Percentiles rank a stretch among this genome's conserved stretches.
These are phyloP conservation scores for Clarias batrachus DNA, from an alignment of 2,113 vertebrate species.

Conservation along the genomic window DNA sequence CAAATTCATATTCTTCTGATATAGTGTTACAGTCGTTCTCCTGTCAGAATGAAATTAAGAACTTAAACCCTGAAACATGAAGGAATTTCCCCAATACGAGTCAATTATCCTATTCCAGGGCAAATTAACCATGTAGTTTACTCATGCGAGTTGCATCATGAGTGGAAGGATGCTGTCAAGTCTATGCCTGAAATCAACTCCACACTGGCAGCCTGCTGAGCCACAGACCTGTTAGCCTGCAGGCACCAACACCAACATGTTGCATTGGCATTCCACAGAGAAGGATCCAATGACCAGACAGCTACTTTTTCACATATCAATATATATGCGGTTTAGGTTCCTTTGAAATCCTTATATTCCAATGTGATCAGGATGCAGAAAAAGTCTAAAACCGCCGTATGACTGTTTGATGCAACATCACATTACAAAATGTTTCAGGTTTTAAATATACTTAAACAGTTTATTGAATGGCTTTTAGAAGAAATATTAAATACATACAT, in stretches of 20 bases:
- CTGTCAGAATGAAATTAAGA: background rate
- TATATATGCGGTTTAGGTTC: background rate
- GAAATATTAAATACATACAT: background rate
- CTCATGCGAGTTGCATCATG: background rate
- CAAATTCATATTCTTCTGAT: background rate
- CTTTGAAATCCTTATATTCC: no score
- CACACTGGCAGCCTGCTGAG: conserved; percentile 45
- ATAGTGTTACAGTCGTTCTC: background rate
- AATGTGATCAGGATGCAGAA: no score
- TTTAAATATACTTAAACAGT: background rate
- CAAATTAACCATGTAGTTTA: background rate
- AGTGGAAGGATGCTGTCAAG: conserved; percentile 41
- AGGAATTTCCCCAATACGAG: background rate
- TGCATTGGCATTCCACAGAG: background rate
- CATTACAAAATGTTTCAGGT: background rate
- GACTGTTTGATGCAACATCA: background rate
- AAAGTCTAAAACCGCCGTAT: no score
- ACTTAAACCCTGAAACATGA: background rate
- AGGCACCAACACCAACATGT: conserved; percentile 14
- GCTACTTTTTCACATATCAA: background rate
- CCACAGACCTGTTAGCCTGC: conserved; percentile 55
- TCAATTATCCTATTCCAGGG: background rate
- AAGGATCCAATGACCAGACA: background rate
- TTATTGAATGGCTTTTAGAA: background rate
- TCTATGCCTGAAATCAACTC: conserved; percentile 22